phyloP scores from a whole-genome alignment of 2,888 invertebrate species.

The Ellobium chinense region DNA sequence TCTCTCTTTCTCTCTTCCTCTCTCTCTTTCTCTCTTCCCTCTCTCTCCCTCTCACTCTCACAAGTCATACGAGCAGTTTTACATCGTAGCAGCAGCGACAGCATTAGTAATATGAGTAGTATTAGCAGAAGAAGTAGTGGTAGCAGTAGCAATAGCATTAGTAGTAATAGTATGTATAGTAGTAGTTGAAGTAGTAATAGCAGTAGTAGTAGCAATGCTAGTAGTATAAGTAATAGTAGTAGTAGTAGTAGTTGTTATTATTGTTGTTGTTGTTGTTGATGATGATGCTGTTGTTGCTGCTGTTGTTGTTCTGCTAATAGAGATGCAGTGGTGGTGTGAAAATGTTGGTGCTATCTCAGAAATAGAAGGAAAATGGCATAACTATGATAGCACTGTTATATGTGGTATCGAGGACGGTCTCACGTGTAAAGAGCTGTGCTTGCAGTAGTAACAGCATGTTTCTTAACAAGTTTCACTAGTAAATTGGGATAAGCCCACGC shows the following conservation, averaged over 20 bases:
- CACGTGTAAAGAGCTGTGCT: no score
- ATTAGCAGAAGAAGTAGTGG: constrained; percentile 14
- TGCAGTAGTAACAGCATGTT: no score
- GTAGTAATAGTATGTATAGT: constrained; percentile 16
- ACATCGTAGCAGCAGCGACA: not conserved
- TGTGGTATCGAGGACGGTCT: no score
- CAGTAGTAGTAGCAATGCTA: constrained; percentile 14
- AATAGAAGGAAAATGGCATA: no score
- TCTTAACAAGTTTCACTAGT: no score
- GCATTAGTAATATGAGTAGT: constrained; percentile 16
- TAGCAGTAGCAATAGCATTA: constrained; percentile 17
- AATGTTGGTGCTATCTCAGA: not conserved
- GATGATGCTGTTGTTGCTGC: not conserved
- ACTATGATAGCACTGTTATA: no score
- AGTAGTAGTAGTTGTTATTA: constrained; percentile 12
- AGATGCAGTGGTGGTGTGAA: not conserved
- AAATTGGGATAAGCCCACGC: no score
- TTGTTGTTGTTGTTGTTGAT: not conserved
- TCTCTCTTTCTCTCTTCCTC: not conserved
- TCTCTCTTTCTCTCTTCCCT: not conserved
- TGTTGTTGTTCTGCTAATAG: not conserved
- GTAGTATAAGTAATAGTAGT: constrained; percentile 15
- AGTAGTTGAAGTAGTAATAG: constrained; percentile 13
- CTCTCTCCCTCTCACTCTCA: not conserved
- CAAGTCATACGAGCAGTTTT: no score